Evolutionary conservation across 2,888 invertebrate genomes (phyloP).

Genomic region (Sphaerophoria taeniata): DNA sequence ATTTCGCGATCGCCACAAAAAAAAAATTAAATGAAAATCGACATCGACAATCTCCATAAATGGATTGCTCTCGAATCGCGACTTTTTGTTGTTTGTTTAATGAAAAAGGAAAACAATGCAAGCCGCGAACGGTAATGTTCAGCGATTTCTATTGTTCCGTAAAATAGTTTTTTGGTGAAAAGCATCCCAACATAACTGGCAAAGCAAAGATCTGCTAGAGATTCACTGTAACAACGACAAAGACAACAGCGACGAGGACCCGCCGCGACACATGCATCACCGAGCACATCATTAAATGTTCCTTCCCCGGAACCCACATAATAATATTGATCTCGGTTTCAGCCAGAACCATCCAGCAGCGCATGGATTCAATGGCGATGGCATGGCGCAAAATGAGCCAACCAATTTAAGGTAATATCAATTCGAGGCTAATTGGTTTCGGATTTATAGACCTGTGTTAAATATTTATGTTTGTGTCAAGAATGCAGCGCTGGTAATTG

Average conservation of each 20-base stretch:
- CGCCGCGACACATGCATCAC: slow-evolving; percentile 70
- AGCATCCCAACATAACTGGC: neutral
- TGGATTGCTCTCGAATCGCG: slow-evolving; percentile 47
- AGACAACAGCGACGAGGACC: too few species aligned
- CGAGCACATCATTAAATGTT: slow-evolving; percentile 71
- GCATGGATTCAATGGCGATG: slow-evolving; percentile 52
- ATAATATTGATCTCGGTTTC: neutral
- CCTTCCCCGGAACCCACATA: slow-evolving; percentile 49
- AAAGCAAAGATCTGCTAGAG: slow-evolving; percentile 42
- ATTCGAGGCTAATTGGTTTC: slow-evolving; percentile 75
- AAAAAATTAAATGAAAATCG: slow-evolving; percentile 6
- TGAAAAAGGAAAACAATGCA: slow-evolving; percentile 68
- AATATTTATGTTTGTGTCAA: slow-evolving; percentile 75
- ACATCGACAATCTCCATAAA: slow-evolving; percentile 57
- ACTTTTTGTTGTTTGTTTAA: slow-evolving; percentile 47
- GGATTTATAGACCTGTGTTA: slow-evolving; percentile 75
- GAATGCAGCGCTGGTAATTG: slow-evolving; percentile 75
- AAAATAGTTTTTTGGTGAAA: slow-evolving; percentile 61
- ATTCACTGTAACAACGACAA: slow-evolving; percentile 10
- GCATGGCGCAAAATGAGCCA: slow-evolving; percentile 69
- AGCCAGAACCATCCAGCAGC: slow-evolving; percentile 15
- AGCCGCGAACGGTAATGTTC: slow-evolving; percentile 70
- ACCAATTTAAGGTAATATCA: slow-evolving; percentile 75
- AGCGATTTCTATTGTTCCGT: slow-evolving; percentile 70
- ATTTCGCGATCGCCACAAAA: slow-evolving; percentile 34